Percentiles rank a stretch among this genome's conserved stretches.
These are phyloP conservation scores for Oreochromis tanganicae DNA, from an alignment of 2,113 vertebrate species.

Conservation along the genomic window DNA sequence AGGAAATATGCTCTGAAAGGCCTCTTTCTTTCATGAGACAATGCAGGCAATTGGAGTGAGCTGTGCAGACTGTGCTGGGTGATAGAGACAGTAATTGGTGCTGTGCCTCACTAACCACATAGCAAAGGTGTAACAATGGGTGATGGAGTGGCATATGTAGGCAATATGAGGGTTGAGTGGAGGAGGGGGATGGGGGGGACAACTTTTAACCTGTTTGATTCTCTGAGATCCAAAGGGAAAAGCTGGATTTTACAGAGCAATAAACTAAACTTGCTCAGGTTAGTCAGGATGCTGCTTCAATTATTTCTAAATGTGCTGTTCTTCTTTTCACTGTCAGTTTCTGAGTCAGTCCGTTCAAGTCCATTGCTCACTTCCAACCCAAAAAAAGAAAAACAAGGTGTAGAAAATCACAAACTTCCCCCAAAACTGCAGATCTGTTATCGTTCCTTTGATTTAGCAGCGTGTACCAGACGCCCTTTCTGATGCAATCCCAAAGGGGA, in stretches of 20 bases:
- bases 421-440: background rate
- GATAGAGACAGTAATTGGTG: slow-evolving; percentile 44
- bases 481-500: accelerated
- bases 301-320: background rate
- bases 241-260: background rate
- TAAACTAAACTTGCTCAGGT: background rate
- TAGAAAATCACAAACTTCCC: background rate
- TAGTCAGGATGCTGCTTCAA: background rate
- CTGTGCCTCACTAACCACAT: slow-evolving; percentile 38
- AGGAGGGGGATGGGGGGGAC: background rate
- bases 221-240: background rate
- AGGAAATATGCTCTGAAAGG: slow-evolving; percentile 12
- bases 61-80: background rate
- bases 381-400: accelerated
- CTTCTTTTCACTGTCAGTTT: background rate
- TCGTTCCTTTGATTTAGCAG: background rate
- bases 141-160: slow-evolving; percentile 27
- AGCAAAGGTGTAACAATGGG: slow-evolving; percentile 46
- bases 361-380: background rate
- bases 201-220: background rate
- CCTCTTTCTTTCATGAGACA: slow-evolving; percentile 28
- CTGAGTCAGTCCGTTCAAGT: background rate
- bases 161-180: background rate
- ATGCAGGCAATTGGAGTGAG: background rate
- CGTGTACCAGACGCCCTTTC: background rate